These are phyloP conservation scores for Oreotragus oreotragus DNA, from an alignment of 2,113 vertebrate species.

Conservation along the genomic window DNA sequence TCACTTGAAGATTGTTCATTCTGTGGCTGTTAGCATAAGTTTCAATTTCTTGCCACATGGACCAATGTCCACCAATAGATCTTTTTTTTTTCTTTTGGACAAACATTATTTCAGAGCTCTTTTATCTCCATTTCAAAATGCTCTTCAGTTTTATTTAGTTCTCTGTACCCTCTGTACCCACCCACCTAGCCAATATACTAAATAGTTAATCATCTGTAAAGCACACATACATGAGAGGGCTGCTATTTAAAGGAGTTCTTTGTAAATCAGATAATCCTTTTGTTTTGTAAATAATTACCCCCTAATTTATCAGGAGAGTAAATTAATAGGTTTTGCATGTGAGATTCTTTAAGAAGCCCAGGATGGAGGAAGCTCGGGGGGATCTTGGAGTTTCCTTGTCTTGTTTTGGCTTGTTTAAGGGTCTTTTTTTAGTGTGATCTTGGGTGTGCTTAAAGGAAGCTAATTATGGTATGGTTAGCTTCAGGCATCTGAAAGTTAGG, in stretches of 20 bases:
- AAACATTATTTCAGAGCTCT: not conserved
- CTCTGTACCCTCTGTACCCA: not conserved
- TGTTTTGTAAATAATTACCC: constrained; percentile 46
- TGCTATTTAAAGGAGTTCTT: constrained; percentile 13
- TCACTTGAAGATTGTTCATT: not conserved
- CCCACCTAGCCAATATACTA: not conserved
- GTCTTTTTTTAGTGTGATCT: not conserved
- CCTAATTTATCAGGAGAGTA: constrained; percentile 31
- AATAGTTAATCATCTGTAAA: constrained; percentile 14
- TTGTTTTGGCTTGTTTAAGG: constrained; percentile 8
- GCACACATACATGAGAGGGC: not conserved
- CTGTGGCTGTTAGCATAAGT: not conserved
- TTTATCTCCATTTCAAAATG: not conserved
- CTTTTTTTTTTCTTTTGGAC: not conserved
- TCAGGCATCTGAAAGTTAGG: not conserved
- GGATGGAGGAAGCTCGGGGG: not conserved
- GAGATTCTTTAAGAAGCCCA: constrained; percentile 41
- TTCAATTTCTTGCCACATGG: not conserved
- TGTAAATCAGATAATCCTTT: constrained; percentile 46
- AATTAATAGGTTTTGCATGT: constrained; percentile 32
- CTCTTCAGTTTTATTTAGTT: not conserved
- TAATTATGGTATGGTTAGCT: not conserved
- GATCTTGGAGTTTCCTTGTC: not conserved
- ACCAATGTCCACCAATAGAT: not conserved
- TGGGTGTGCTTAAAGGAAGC: not conserved